These are phyloP conservation scores for Phrixothrix hirtus DNA, from an alignment of 2,888 invertebrate genomes.

Conservation along the genomic window DNA sequence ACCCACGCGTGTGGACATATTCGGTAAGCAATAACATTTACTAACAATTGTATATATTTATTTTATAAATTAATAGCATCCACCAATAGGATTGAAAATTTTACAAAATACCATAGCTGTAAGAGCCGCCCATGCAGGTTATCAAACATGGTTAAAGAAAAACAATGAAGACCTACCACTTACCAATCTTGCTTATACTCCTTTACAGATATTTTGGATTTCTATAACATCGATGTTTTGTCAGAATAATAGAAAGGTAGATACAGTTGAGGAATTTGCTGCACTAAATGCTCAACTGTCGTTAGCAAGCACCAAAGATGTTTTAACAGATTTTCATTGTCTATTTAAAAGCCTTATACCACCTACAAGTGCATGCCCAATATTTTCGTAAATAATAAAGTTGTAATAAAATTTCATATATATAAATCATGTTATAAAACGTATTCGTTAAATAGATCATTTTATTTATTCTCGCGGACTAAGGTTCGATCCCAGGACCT, in stretches of 20 bases:
- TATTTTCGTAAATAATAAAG: too few relatives aligned
- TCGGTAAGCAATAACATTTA: neutral
- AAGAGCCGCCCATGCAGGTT: neutral
- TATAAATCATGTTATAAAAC: too few relatives aligned
- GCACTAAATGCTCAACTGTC: neutral
- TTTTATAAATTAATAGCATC: neutral
- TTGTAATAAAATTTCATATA: too few relatives aligned
- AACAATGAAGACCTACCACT: neutral
- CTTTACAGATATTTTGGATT: neutral
- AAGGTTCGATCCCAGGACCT: too few relatives aligned
- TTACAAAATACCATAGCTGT: neutral
- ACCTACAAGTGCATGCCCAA: neutral
- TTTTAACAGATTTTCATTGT: neutral
- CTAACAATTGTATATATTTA: neutral
- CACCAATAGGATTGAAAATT: neutral
- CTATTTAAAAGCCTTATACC: neutral
- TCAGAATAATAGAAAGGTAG: neutral
- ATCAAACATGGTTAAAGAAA: neutral
- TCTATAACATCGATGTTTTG: neutral
- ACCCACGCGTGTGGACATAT: neutral
- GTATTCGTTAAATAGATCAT: too few relatives aligned
- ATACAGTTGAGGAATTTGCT: neutral
- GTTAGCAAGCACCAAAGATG: neutral
- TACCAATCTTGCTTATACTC: neutral
- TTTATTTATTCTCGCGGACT: too few relatives aligned